Conservation (phyloP, 2,888 invertebrate genomes). For the Smittia sp. region DNA sequence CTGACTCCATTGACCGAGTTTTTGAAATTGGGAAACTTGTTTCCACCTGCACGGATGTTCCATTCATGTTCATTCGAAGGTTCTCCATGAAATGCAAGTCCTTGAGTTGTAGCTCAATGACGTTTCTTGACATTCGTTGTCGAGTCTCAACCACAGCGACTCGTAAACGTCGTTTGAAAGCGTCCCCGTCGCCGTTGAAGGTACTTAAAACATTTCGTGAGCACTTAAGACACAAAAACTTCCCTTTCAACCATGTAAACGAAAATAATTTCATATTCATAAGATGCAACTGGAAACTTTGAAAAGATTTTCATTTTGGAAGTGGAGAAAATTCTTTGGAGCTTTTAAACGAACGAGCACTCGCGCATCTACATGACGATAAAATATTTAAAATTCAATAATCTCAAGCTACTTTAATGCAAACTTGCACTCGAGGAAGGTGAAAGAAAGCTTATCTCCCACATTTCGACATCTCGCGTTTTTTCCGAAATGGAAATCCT, state of each 20-base stretch:
- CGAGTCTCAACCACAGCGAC: no score
- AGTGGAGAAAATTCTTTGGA: not conserved
- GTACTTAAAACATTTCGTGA: no score
- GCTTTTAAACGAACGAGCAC: not conserved
- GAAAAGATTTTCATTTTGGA: slow-evolving; percentile 1
- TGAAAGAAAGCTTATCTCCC: not conserved
- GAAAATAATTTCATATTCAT: slow-evolving; percentile 7
- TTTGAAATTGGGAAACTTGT: no score
- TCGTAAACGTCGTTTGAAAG: no score
- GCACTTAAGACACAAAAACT: not conserved
- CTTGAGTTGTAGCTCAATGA: no score
- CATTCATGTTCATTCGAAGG: no score
- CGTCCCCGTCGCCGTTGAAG: no score
- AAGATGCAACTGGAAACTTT: not conserved
- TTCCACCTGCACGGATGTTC: no score
- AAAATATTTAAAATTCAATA: slow-evolving; percentile 39
- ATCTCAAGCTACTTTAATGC: slow-evolving; percentile 1
- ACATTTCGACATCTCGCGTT: no score
- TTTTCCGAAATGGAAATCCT: no score
- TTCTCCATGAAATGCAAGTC: no score
- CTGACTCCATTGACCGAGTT: not conserved
- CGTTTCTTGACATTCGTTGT: no score
- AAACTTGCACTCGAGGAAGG: not conserved
- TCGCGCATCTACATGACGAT: slow-evolving; percentile 2
- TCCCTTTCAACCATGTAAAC: not conserved